Evolutionary conservation across 2,113 vertebrate genomes (phyloP).

Genomic region (Euleptes europaea): DNA sequence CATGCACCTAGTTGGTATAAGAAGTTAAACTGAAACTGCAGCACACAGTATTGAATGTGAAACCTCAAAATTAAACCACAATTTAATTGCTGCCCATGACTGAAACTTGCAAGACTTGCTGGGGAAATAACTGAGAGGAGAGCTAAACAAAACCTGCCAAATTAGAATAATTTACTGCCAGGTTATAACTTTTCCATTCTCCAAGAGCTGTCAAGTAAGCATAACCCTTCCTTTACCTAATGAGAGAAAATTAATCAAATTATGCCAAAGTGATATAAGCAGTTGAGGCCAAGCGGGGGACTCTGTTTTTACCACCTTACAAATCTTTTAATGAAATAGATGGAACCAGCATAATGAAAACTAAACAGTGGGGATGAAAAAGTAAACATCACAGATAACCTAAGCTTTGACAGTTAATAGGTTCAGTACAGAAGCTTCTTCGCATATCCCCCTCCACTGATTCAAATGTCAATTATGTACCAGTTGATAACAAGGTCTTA

Average conservation of each 20-base stretch:
- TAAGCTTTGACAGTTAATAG: background rate
- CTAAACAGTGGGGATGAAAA: background rate
- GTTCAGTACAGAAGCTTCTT: background rate
- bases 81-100: background rate
- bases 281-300: background rate
- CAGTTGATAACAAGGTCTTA: too few species aligned
- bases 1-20: background rate
- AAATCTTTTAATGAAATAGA: slow-evolving; percentile 9
- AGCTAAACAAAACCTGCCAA: slow-evolving; percentile 5
- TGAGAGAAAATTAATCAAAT: slow-evolving; percentile 44
- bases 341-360: slow-evolving; percentile 4
- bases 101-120: background rate
- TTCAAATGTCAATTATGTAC: background rate
- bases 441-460: background rate
- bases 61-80: background rate
- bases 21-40: background rate
- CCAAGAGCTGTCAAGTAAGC: slow-evolving; percentile 12
- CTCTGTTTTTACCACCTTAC: background rate
- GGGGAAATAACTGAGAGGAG: slow-evolving; percentile 44
- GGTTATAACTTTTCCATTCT: background rate
- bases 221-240: slow-evolving; percentile 1
- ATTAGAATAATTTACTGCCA: slow-evolving; percentile 28
- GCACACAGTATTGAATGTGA: background rate
- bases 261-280: slow-evolving; percentile 17
- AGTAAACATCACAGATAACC: background rate